phyloP scores from a whole-genome alignment of 2,113 vertebrate genomes.

The Serranochromis macrocephalus region DNA sequence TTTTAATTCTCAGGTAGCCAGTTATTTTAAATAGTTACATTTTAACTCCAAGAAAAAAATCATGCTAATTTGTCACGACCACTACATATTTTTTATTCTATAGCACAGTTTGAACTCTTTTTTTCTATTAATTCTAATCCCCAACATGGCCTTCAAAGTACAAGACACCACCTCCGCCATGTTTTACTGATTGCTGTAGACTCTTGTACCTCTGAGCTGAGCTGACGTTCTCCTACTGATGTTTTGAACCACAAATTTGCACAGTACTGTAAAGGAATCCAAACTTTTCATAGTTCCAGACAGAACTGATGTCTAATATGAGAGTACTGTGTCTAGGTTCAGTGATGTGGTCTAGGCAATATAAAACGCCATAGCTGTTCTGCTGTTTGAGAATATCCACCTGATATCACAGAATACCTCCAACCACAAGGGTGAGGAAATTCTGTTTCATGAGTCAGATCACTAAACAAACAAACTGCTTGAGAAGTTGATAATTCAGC shows the following conservation, averaged over 20 bases:
- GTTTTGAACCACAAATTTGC: not conserved
- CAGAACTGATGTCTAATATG: not conserved
- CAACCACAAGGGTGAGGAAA: not conserved
- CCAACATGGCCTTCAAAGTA: not conserved
- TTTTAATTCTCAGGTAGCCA: not conserved
- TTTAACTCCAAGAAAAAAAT: not conserved
- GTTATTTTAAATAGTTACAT: not conserved
- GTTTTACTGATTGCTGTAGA: not conserved
- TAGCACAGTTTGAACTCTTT: not conserved
- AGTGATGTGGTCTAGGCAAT: not conserved
- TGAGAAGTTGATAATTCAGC: not conserved
- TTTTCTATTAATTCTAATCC: not conserved
- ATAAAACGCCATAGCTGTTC: not conserved
- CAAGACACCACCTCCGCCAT: not conserved
- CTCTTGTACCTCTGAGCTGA: not conserved
- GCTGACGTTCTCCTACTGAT: not conserved
- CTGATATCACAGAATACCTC: not conserved
- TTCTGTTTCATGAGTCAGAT: not conserved
- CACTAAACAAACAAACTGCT: not conserved
- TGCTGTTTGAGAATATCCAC: not conserved
- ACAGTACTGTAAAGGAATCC: not conserved
- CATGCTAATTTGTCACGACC: not conserved
- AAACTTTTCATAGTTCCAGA: not conserved
- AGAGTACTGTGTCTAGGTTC: not conserved
- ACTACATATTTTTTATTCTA: not conserved